Conservation (phyloP, 2,888 invertebrate genomes). For the Leptopilina drosophilae region DNA sequence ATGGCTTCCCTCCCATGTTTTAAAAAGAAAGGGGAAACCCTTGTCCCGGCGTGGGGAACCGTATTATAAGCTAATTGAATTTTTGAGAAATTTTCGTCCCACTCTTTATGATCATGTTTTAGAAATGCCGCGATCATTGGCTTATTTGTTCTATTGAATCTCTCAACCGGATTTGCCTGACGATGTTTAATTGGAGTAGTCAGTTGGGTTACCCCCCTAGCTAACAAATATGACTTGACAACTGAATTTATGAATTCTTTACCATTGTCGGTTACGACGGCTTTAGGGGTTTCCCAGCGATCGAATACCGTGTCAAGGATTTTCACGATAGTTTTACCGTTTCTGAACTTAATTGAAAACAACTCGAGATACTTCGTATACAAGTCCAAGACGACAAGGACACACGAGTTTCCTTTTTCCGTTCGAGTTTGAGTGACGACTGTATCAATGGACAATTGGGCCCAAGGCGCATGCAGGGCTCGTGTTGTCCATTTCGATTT, state of each 20-base stretch:
- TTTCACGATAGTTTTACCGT: neutral
- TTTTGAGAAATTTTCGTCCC: neutral
- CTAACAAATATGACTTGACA: neutral
- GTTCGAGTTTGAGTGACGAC: neutral
- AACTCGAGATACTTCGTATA: neutral
- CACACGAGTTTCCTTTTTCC: neutral
- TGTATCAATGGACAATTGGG: neutral
- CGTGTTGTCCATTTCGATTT: neutral
- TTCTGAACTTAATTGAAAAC: neutral
- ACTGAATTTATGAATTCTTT: neutral
- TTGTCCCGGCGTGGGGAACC: too few relatives aligned
- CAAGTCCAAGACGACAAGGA: neutral
- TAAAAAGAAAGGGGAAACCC: too few relatives aligned
- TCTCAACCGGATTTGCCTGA: neutral
- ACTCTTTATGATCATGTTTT: neutral
- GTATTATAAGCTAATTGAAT: too few relatives aligned
- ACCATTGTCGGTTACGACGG: neutral
- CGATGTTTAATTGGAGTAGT: neutral
- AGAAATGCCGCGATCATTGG: neutral
- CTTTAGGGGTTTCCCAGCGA: conserved; percentile 29
- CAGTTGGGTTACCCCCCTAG: neutral
- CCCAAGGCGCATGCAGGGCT: neutral
- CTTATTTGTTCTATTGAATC: neutral
- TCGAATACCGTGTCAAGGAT: neutral
- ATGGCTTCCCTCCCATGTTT: too few relatives aligned